Evolutionary conservation across 2,888 invertebrate genomes (phyloP).

Genomic region (Polyommatus icarus): DNA sequence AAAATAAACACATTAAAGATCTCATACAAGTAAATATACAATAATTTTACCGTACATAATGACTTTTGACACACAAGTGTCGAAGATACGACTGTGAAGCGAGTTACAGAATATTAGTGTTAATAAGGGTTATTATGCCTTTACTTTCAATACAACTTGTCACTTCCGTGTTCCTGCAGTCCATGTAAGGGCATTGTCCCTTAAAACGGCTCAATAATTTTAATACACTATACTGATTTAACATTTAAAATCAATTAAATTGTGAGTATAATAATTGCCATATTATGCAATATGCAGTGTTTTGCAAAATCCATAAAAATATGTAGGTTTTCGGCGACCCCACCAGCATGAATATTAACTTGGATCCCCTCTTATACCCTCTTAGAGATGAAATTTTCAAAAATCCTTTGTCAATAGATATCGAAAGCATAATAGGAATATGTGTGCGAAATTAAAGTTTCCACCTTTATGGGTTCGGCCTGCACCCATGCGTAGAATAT

Average conservation of each 20-base stretch:
- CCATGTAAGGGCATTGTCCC: not conserved
- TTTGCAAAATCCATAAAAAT: too few relatives aligned
- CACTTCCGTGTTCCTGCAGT: not conserved
- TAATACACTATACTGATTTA: slow-evolving; percentile 1
- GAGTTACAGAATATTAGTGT: slow-evolving; percentile 2
- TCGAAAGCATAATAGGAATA: too few relatives aligned
- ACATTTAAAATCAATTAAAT: not conserved
- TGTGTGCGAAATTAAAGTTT: too few relatives aligned
- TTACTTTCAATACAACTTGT: not conserved
- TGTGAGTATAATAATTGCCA: not conserved
- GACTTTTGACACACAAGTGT: slow-evolving; percentile 26
- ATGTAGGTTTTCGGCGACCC: too few relatives aligned
- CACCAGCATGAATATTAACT: too few relatives aligned
- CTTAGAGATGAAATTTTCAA: too few relatives aligned
- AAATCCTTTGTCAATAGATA: too few relatives aligned
- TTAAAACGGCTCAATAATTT: not conserved
- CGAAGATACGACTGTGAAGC: slow-evolving; percentile 6
- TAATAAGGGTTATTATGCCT: slow-evolving; percentile 10
- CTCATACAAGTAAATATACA: slow-evolving; percentile 6
- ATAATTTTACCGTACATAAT: slow-evolving; percentile 20
- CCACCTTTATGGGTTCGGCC: too few relatives aligned
- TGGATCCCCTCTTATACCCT: too few relatives aligned
- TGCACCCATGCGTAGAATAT: too few relatives aligned
- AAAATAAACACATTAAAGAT: slow-evolving; percentile 3
- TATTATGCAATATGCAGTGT: not conserved